phyloP scores from a whole-genome alignment of 2,888 invertebrate species.

The Drosophila phalerata region DNA sequence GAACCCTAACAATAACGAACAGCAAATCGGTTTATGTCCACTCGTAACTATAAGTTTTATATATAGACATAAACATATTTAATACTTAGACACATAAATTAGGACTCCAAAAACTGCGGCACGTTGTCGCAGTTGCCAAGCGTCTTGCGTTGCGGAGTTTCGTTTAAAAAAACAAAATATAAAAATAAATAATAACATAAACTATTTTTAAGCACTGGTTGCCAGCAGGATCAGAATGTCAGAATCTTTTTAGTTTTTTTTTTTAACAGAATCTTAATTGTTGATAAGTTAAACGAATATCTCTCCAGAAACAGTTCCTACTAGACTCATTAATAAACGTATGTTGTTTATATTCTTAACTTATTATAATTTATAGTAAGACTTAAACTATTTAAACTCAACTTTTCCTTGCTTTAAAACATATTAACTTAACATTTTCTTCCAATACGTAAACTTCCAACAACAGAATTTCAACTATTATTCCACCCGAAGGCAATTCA shows the following conservation, averaged over 20 bases:
- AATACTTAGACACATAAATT: slow-evolving; percentile 41
- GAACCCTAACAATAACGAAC: slow-evolving; percentile 59
- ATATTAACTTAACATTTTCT: neutral
- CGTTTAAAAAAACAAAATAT: neutral
- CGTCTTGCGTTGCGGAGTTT: slow-evolving; percentile 41
- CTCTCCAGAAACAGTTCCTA: slow-evolving; percentile 35
- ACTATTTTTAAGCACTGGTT: neutral
- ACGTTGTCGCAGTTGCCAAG: slow-evolving; percentile 29
- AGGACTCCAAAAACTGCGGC: slow-evolving; percentile 41
- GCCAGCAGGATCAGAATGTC: neutral
- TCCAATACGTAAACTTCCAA: neutral
- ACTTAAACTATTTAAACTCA: too few species aligned
- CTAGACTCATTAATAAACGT: neutral
- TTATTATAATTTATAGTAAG: too few species aligned
- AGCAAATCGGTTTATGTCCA: slow-evolving; percentile 79
- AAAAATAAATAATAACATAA: slow-evolving; percentile 1
- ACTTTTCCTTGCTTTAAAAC: neutral
- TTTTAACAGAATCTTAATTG: neutral
- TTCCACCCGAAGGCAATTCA: too few species aligned
- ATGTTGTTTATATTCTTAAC: neutral
- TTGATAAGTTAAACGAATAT: neutral
- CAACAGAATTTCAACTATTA: neutral
- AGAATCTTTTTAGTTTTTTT: neutral
- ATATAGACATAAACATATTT: slow-evolving; percentile 27
- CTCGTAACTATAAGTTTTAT: slow-evolving; percentile 73